Evolutionary conservation across 2,888 invertebrate species (phyloP), one percentile per base, ranked within the genome.

Genomic region (Dimorphilus gyrociliatus): DNA sequence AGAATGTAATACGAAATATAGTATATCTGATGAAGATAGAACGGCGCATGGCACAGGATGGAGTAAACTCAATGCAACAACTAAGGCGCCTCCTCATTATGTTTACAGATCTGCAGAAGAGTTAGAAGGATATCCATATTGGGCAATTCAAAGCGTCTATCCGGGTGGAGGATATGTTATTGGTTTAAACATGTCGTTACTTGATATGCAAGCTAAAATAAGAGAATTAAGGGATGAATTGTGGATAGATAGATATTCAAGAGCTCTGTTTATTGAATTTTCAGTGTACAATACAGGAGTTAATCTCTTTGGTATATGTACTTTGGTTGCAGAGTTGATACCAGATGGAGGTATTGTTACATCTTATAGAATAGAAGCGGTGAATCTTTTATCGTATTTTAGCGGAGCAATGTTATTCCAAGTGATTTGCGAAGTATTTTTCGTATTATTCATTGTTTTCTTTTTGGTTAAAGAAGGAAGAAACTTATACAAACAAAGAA

Each of bases 191-290:
- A 54, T 53, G 5, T 45, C 44, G n/a, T 47, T 47, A 10, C 35
- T 40, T 1, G 39, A 42, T 3, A 36, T 66, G 3, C 30, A 39
- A n/a, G 35, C 43, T 2, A 48, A 50, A 16, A 47, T 69, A 23
- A 33, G 39, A 6, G 37, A 44, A 14, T 47, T 69, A 16, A 48
- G 61, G 37, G 32, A n/a, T n/a, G n/a, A n/a, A n/a, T n/a, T n/a
- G 8, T 69, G 68, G 68, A 55, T 68, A 15, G 67, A 69, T 38
- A 42, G 49, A 33, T 50, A 59, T 38, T 68, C 69, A 2, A 37
- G 69, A 26, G 68, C 68, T 3, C 53, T 69, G 4, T 60, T 69
- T 36, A 51, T 69, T n/a, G 68, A 69, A 38, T 68, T 69, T 41
- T 65, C 68, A 0, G 57, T 61, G 19, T 69, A 68, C 47, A 69